Evolutionary conservation across 2,888 invertebrate species (phyloP), one percentile per base, ranked within the genome.

Genomic region (Catocala sponsa): DNA sequence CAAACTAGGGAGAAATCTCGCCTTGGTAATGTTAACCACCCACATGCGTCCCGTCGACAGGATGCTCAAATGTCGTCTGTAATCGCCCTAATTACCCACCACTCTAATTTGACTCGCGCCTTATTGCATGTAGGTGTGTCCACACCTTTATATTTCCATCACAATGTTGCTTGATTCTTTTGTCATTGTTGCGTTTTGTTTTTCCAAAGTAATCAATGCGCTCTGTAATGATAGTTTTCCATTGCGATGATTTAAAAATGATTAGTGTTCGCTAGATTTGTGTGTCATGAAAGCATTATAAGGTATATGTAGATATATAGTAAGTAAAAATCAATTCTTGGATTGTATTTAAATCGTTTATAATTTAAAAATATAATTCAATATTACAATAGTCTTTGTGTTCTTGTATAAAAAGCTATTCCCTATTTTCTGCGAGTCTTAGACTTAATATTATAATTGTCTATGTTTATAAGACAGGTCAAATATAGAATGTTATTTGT

Each of bases 81-180:
- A 78, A 78, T 78, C 65, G 66, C 51, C 59, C 68, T 78, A 91
- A 93, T 93, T 92, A 83, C 84, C 79, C 78, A 82, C 80, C 82
- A 76, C 85, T 84, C 84, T 86, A 88, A 92, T 90, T 90, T 88
- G 79, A 78, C 85, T 78, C 87, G 70, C 85, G 80, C 84, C 83
- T 80, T 81, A 69, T 72, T 74, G 68, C 56, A 76, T 73, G 88
- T 86, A 86, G 85, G 89, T 83, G 89, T 83, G 66, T 68, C 59
- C 46, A 71, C 72, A 72, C 80, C 73, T 77, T 79, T 71, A 76
- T 66, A 86, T 85, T 83, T 84, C 84, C 87, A 86, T 87, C 76
- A 87, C 80, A 89, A 84, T 87, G 83, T 67, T 65, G 71, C 77
- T 76, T 76, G 74, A 83, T 84, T 85, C 83, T 84, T 85, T 86